Evolutionary conservation across 2,113 vertebrate genomes (phyloP), one percentile per base, ranked within the genome.

Genomic region (Siphamia tubifer): DNA sequence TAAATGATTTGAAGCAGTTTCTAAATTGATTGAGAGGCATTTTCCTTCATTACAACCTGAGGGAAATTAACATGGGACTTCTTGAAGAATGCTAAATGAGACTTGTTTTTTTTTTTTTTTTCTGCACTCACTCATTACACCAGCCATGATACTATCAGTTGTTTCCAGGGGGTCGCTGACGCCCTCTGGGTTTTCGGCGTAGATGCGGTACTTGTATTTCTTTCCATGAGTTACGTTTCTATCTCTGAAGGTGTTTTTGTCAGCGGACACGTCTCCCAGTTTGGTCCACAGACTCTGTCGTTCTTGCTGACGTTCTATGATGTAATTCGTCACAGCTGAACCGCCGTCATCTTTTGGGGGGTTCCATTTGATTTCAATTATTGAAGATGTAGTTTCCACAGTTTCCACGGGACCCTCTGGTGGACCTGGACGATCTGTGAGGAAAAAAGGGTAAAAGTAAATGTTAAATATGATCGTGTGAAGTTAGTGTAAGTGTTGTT

Each of bases 141-240:
- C 92, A 64, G 93, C 87, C 84, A 92, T 92, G 72, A 94, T 91
- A 68, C 93, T 93, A 4, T 90, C 83, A 0, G 94, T 70, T 0
- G 95, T 95, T 64, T 94, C 91, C 87, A 97, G 82, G 0, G 91
- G 23, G 0, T 95, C 88, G 0, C 96, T 90, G 0, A 75, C 32
- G 8, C 95, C 95, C 81, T 96, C 94, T 0, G 90, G 83, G 16
- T 89, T 96, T 77, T 93, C 77, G 0, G 96, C 94, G 11, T 81
- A 89, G 78, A 96, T 92, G 2, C 89, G 92, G 87, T 95, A 97
- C 84, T 86, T 79, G 70, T 95, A 97, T 79, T 89, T 95, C 68
- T 51, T 87, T 52, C 94, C 94, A 61, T 79, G 90, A 24, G 93
- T 91, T 53, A 95, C 92, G 13, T 84, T 89, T 55, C 74, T 81